A percentile compares a stretch with the other conserved stretches of the same genome.
Conservation (phyloP, 2,113 vertebrate genomes). For the Genyomyrus donnyi region DNA sequence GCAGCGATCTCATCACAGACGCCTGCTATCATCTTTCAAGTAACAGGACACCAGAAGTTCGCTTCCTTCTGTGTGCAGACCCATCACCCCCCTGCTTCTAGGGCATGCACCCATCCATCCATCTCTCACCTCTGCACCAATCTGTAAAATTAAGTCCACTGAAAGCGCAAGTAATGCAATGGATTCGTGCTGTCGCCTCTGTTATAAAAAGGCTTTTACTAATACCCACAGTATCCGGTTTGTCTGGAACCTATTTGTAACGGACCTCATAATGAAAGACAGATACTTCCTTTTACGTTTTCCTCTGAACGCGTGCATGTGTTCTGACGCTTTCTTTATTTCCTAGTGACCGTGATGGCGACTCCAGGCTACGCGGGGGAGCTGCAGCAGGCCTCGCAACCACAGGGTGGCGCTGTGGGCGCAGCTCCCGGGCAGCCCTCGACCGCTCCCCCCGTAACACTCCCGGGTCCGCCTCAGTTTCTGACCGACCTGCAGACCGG, state of each 20-base stretch:
- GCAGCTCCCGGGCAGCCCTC: slow-evolving; percentile 53
- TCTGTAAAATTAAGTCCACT: background rate
- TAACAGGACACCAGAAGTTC: slow-evolving; percentile 46
- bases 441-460: slow-evolving; percentile 29
- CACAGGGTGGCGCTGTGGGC: slow-evolving; percentile 56
- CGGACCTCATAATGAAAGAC: background rate
- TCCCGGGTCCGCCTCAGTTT: slow-evolving; percentile 55
- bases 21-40: slow-evolving; percentile 48
- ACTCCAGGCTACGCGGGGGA: slow-evolving; percentile 79
- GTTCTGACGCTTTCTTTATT: slow-evolving; percentile 21
- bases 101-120: background rate
- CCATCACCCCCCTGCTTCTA: slow-evolving; percentile 15
- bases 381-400: slow-evolving; percentile 69
- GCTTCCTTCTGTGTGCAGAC: slow-evolving; percentile 24
- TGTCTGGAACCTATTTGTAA: background rate
- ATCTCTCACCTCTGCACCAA: background rate
- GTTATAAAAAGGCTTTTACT: background rate
- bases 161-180: background rate
- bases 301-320: background rate
- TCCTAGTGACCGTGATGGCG: slow-evolving; percentile 66
- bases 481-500: slow-evolving; percentile 53
- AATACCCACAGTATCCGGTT: background rate
- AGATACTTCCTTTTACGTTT: background rate
- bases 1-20: background rate
- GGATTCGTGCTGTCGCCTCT: background rate